phyloP scores from a whole-genome alignment of 1,140 invertebrate species.

The Schmidtea mediterranea region DNA sequence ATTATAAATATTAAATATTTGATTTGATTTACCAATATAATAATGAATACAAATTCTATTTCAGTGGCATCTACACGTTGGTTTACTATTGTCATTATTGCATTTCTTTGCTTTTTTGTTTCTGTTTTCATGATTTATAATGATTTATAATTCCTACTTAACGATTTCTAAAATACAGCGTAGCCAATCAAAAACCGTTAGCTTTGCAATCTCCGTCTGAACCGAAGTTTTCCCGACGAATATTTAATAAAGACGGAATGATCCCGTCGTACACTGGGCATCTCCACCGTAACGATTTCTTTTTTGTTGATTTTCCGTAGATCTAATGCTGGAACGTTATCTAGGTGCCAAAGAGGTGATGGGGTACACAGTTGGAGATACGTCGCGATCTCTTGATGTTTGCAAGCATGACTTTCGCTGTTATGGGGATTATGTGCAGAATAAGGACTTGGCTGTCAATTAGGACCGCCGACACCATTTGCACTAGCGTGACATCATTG shows the following conservation, averaged over 20 bases:
- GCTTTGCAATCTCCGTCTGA: slow-evolving; percentile 7
- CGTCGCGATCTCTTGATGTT: slow-evolving; percentile 19
- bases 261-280: slow-evolving; percentile 27
- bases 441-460: too few species aligned
- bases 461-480: too few species aligned
- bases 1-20: too few species aligned
- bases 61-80: slow-evolving; percentile 6
- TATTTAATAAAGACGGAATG: slow-evolving; percentile 22
- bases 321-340: too few species aligned
- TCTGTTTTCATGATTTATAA: neutral
- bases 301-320: neutral
- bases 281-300: slow-evolving; percentile 17
- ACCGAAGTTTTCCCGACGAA: slow-evolving; percentile 9
- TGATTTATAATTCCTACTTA: neutral
- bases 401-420: slow-evolving; percentile 15
- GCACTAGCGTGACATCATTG: too few species aligned
- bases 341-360: too few species aligned
- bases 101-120: neutral
- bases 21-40: too few species aligned
- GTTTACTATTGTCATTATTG: neutral
- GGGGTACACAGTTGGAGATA: slow-evolving; percentile 26
- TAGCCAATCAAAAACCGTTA: slow-evolving; percentile 7
- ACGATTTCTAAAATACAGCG: neutral
- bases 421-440: slow-evolving; percentile 14
- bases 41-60: too few species aligned